phyloP scores from a whole-genome alignment of 1,140 invertebrate species.

The Scaptomyza hsui region DNA sequence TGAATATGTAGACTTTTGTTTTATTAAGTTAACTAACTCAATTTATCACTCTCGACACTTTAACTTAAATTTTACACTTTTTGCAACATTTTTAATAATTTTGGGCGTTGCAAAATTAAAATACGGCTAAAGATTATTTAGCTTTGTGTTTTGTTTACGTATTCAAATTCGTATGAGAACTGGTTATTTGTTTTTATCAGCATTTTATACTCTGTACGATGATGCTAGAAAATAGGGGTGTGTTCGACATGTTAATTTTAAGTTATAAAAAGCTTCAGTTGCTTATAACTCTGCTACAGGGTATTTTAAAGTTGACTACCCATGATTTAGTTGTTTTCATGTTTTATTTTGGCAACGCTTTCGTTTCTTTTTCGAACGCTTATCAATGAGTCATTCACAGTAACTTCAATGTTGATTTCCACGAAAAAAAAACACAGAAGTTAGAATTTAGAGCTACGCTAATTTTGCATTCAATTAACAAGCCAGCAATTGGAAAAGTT shows the following conservation, averaged over 20 bases:
- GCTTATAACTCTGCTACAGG: neutral
- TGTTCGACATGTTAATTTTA: neutral
- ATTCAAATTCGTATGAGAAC: constrained; percentile 16
- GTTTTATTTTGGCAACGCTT: constrained; percentile 25
- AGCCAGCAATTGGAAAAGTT: constrained; percentile 3
- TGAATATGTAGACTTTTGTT: neutral
- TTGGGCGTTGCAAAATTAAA: no score
- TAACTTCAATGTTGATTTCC: constrained; percentile 1
- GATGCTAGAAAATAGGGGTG: neutral
- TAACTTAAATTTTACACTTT: neutral
- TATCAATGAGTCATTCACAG: constrained; percentile 66
- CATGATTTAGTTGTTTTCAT: neutral
- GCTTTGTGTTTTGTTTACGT: no score
- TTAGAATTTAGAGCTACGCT: neutral
- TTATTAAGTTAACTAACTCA: no score
- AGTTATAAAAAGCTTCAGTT: neutral
- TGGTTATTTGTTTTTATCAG: constrained; percentile 38
- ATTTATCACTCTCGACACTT: no score
- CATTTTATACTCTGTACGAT: neutral
- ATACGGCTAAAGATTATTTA: no score
- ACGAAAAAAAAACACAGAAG: neutral
- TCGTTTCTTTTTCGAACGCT: constrained; percentile 37
- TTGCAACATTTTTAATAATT: neutral
- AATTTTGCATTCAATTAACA: constrained; percentile 6
- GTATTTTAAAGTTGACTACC: constrained; percentile 11